These are phyloP conservation scores for Chloroceryle inda DNA, from an alignment of 2,797 vertebrate species.

Conservation along the genomic window DNA sequence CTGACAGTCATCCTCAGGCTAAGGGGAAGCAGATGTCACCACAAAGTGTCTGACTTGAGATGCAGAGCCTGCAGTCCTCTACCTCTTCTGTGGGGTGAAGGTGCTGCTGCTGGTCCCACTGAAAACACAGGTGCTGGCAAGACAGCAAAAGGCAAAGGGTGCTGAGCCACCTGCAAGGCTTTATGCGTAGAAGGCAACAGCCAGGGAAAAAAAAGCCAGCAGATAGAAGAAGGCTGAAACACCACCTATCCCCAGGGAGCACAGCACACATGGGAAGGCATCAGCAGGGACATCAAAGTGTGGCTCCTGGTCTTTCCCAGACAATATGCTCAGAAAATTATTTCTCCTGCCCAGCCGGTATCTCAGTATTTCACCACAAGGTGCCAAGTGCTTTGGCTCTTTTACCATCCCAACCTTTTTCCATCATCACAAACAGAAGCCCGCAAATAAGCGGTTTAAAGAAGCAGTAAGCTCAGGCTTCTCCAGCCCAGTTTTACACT, in stretches of 20 bases:
- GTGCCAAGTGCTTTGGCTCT: not conserved
- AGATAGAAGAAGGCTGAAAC: not conserved
- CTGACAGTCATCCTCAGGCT: rapidly evolving
- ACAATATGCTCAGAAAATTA: not conserved
- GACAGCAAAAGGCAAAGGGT: not conserved
- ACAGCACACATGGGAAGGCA: not conserved
- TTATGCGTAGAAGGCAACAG: not conserved
- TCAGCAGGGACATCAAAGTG: not conserved
- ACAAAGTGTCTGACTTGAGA: not conserved
- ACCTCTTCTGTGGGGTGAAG: rapidly evolving
- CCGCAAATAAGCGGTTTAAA: not conserved
- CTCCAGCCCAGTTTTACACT: not conserved
- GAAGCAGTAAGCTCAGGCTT: not conserved
- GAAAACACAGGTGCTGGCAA: not conserved
- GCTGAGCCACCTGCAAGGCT: not conserved
- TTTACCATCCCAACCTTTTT: not conserved
- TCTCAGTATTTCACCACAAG: not conserved
- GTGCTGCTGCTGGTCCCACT: not conserved
- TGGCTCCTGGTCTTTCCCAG: rapidly evolving
- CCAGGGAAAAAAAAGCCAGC: not conserved
- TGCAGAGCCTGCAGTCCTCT: not conserved
- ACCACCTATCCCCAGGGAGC: not conserved
- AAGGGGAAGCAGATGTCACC: not conserved
- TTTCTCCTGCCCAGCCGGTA: not conserved
- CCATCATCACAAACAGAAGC: not conserved